Percentiles rank a stretch among this genome's conserved stretches.
Conservation (phyloP, 2,888 invertebrate genomes). For the Acanthosepion lycidas region DNA sequence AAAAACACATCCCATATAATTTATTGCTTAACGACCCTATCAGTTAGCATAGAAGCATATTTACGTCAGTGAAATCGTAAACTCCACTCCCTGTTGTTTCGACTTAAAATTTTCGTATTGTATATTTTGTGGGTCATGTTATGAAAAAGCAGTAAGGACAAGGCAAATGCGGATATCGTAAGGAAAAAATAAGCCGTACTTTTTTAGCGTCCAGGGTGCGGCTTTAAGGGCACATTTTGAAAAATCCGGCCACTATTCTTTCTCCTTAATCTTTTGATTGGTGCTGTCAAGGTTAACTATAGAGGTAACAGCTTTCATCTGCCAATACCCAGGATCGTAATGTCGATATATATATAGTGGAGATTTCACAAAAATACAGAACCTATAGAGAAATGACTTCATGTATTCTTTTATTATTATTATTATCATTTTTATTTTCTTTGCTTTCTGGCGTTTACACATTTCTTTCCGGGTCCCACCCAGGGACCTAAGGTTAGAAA, state of each 20-base stretch:
- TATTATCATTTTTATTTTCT: too few species aligned
- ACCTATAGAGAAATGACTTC: too few species aligned
- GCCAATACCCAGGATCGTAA: too few species aligned
- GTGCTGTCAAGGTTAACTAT: neutral
- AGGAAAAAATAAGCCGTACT: neutral
- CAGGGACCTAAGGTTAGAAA: too few species aligned
- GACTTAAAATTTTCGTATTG: neutral
- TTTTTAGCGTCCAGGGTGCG: neutral
- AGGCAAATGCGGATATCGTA: neutral
- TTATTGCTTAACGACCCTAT: neutral
- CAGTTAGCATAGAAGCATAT: neutral
- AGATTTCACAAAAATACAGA: too few species aligned
- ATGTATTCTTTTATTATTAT: too few species aligned
- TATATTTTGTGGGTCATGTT: neutral
- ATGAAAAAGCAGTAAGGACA: neutral
- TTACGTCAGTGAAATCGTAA: conserved; percentile 4
- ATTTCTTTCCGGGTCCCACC: too few species aligned
- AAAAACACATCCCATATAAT: neutral
- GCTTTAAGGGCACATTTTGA: neutral
- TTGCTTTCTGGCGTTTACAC: too few species aligned
- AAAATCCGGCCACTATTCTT: neutral
- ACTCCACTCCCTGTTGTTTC: neutral
- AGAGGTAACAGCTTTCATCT: neutral
- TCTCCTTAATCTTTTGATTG: neutral
- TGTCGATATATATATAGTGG: too few species aligned